Evolutionary conservation across 1,140 invertebrate genomes (phyloP), one percentile per base, ranked within the genome.

Genomic region (silkworm (Bombyx mori)): DNA sequence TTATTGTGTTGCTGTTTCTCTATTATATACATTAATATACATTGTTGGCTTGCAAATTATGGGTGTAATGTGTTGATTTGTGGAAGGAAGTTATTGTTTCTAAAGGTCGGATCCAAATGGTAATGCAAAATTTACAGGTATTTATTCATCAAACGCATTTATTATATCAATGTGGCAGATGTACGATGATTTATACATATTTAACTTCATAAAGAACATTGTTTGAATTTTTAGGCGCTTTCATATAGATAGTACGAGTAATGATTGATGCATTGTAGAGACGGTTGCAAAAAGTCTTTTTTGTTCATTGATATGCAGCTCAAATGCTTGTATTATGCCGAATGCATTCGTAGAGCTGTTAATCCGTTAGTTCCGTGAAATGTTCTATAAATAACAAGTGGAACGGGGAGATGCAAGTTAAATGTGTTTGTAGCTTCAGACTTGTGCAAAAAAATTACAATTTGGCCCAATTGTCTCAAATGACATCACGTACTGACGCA

Each of bases 91-190:
- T 79, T 71, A 67, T 71, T 69, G 67, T 61, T 61, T 66, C 57
- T 51, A 63, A 80, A 83, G 79, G 78, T 85, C 77, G 78, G 59
- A 66, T 68, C 68, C 67, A 77, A 68, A 83, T 75, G 82, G 77
- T 66, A 74, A 73, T 77, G 73, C 68, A 63, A 57, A 56, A 62
- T 62, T 63, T 60, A 67, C 63, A 71, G 71, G 61, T 75, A 69
- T 75, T 75, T 78, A 72, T 66, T 55, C 60, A 50, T 73, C 56
- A 62, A 66, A 73, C 26, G 26, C 26, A 5, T 35, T 35, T 35
- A 35, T 35, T 35, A 35, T 35, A 35, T 3, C 4, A 35, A 35
- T 35, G 26, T 35, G 26, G 26, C 26, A 35, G 26, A 35, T 35
- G 26, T 35, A 5, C 26, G 4, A 35, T 35, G 26, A 35, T 35